Percentiles rank a stretch among this genome's conserved stretches.
Evolutionary conservation across 2,113 vertebrate species (phyloP).

Genomic region (Stigmatopora argus): DNA sequence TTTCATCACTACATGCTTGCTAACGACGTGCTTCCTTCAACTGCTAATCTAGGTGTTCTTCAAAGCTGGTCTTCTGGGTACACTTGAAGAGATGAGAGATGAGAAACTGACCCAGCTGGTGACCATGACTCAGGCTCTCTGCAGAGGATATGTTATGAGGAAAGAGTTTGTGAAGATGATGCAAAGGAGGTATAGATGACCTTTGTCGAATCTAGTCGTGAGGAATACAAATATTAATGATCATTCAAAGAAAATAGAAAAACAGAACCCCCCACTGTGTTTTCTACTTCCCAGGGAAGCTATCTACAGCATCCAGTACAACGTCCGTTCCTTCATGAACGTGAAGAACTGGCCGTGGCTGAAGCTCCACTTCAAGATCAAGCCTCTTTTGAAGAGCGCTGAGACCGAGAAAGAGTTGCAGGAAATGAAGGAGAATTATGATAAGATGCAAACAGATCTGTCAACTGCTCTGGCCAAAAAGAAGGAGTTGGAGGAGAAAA

Average conservation of each 20-base stretch:
- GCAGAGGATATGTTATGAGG: conserved; percentile 63
- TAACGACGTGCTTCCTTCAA: background rate
- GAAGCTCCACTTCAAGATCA: conserved; percentile 71
- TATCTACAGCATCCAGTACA: conserved; percentile 81
- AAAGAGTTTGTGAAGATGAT: conserved; percentile 70
- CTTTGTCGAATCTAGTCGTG: background rate
- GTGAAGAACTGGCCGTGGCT: conserved; percentile 76
- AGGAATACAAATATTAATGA: too few species aligned
- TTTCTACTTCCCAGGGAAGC: conserved; percentile 66
- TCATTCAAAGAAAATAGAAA: too few species aligned
- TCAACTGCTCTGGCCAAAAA: conserved; percentile 68
- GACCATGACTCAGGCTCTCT: conserved; percentile 71
- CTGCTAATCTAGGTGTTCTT: conserved; percentile 82
- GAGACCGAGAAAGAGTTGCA: conserved; percentile 70
- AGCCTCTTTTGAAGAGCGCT: conserved; percentile 74
- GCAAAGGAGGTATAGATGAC: conserved; percentile 46
- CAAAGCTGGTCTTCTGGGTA: conserved; percentile 87
- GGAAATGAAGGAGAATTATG: conserved; percentile 75
- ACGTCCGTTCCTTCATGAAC: conserved; percentile 75
- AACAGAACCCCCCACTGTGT: too few species aligned
- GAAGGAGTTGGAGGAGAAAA: conserved; percentile 71
- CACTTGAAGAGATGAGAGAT: conserved; percentile 89
- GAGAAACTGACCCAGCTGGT: conserved; percentile 78
- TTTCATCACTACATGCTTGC: background rate
- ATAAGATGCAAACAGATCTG: conserved; percentile 79